phyloP scores from a whole-genome alignment of 2,797 vertebrate genomes.

The Enteromius trimaculatus region DNA sequence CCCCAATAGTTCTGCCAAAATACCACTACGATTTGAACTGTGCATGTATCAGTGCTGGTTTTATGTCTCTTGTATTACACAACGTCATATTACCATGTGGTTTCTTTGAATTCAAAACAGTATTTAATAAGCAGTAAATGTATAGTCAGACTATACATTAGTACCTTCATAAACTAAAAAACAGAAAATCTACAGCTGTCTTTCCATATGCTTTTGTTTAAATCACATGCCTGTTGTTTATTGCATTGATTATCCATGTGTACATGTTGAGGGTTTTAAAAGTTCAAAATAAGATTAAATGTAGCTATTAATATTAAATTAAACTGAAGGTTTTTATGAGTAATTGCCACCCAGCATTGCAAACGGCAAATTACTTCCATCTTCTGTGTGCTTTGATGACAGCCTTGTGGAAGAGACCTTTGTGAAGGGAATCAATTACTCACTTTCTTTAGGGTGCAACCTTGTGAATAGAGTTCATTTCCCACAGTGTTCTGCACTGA shows the following conservation, averaged over 20 bases:
- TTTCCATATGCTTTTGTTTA: slow-evolving; percentile 15
- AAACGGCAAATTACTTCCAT: slow-evolving; percentile 2
- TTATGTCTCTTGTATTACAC: neutral
- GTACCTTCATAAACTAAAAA: neutral
- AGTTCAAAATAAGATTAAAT: neutral
- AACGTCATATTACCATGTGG: neutral
- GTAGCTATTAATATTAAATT: neutral
- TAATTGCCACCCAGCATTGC: neutral
- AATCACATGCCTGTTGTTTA: slow-evolving; percentile 8
- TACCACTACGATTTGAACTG: neutral
- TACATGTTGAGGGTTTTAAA: neutral
- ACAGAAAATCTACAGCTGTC: neutral
- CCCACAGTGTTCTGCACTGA: neutral
- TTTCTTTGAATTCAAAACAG: neutral
- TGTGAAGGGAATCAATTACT: slow-evolving; percentile 10
- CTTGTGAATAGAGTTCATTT: neutral
- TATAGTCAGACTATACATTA: neutral
- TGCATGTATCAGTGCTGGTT: neutral
- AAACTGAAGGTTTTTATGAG: slow-evolving; percentile 14
- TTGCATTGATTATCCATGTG: neutral
- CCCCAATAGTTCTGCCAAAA: neutral
- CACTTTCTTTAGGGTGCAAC: neutral
- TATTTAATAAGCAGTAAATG: neutral
- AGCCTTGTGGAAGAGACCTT: neutral
- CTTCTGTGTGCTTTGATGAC: neutral